Base-by-base conservation (phyloP, 2,888 invertebrate genomes). In the Latrodectus hesperus region DNA sequence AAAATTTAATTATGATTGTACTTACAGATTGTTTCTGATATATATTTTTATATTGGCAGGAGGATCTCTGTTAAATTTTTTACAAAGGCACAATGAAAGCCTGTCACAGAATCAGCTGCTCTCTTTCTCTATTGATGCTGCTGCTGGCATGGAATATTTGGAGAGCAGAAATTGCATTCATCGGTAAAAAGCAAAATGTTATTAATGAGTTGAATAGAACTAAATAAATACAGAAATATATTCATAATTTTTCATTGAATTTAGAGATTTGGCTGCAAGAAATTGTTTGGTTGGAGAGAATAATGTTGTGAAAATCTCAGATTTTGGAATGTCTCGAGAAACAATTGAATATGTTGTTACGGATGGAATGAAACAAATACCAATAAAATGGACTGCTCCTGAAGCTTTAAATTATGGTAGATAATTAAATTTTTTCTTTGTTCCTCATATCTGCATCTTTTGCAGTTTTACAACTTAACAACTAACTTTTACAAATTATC, bases 341-440 rank as follows among this genome's bases (percentile, higher is more conserved):
- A 98, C 98, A 92, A 97, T 98, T 92, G 98, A 98, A 92, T 99
- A 99, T 91, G 97, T 97, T 89, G 98, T 98, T 71, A 98, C 98
- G 3, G 98, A 98, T 90, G 98, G 98, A 55, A 97, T 98, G 96
- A 98, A 99, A 93, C 90, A 90, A 77, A 98, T 99, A 90, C 98
- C 99, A 0, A 98, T 99, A 88, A 99, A 99, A 93, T 99, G 99
- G 99, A 99, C 98, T 0, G 98, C 98, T 3, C 99, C 99, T 0
- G 98, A 98, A 93, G 98, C 98, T 8, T 93, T 98, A 14, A 98
- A 98, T 93, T 98, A 96, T 92, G 98, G 98, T 95, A 92, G 70
- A 14, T 55, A 55, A 16, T 16, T 55, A 55, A 14, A 55, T 55
- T 3, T 14, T 2, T 55, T 55, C 1, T 0, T 22, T 22, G 1